A percentile compares a stretch with the other conserved stretches of the same genome.
Conservation (phyloP, 2,113 vertebrate species). For the Dasyornis broadbenti region DNA sequence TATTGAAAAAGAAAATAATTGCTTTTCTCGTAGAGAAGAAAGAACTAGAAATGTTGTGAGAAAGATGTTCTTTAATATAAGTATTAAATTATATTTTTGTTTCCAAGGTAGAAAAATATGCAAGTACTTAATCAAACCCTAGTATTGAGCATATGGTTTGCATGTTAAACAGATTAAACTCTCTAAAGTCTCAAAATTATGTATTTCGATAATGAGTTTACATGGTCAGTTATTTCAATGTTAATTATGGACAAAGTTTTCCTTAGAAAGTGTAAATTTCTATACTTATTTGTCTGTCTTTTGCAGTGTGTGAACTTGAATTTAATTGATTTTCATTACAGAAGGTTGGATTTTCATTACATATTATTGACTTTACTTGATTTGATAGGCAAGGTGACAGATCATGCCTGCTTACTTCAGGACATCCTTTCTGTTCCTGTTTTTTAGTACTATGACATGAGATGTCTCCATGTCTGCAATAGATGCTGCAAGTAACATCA, state of each 20-base stretch:
- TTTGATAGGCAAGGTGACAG: background rate
- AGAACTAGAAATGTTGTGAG: background rate
- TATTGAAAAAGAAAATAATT: background rate
- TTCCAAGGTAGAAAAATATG: background rate
- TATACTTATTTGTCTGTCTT: background rate
- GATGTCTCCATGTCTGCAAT: background rate
- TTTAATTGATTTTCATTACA: background rate
- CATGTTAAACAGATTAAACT: background rate
- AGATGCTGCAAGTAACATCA: background rate
- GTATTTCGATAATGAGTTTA: background rate
- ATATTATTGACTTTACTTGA: background rate
- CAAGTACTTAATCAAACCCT: background rate
- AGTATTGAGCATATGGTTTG: background rate
- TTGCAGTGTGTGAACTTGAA: background rate
- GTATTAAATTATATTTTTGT: background rate
- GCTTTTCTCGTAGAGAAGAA: background rate
- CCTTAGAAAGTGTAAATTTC: background rate
- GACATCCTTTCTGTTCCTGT: background rate
- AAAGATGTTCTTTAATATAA: background rate
- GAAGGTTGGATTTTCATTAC: background rate
- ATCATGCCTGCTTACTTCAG: background rate
- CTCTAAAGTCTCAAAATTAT: background rate
- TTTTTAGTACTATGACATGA: background rate
- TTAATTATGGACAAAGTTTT: background rate
- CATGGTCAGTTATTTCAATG: background rate